Conservation (phyloP, 2,888 invertebrate species). For the Alentia gelatinosa region DNA sequence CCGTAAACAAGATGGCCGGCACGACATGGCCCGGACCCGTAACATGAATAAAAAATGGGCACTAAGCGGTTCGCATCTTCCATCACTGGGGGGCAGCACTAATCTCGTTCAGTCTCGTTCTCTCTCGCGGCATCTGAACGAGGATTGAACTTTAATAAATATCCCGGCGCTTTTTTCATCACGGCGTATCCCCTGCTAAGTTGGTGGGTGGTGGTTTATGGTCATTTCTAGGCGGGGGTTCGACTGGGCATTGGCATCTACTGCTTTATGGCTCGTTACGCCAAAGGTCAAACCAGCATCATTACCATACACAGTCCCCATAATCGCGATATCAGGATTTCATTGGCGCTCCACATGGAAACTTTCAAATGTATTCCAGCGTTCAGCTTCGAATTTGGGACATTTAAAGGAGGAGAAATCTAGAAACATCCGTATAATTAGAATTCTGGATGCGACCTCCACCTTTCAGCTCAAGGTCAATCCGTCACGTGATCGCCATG, state of each 20-base stretch:
- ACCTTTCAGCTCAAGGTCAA: constrained; percentile 2
- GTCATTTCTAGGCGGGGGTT: background rate
- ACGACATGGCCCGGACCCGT: too few relatives aligned
- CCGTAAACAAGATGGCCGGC: too few relatives aligned
- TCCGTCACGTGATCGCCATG: constrained; percentile 5
- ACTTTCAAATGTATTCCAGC: background rate
- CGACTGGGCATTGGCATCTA: background rate
- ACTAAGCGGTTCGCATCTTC: background rate
- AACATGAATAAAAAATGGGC: background rate
- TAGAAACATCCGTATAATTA: background rate
- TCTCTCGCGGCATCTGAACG: background rate
- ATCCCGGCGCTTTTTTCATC: background rate
- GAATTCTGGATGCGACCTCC: background rate
- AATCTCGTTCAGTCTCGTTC: background rate
- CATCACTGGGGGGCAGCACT: background rate
- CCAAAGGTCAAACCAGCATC: background rate
- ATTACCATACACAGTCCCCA: background rate
- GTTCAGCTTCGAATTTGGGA: background rate
- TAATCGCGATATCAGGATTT: background rate
- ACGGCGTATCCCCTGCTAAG: background rate
- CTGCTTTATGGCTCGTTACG: background rate
- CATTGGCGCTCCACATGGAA: background rate
- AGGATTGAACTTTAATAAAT: background rate
- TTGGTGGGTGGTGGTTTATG: background rate
- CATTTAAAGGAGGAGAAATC: background rate